Percentiles rank a stretch among this genome's conserved stretches.
Conservation (phyloP, 2,888 invertebrate species). For the Apantesis nais region DNA sequence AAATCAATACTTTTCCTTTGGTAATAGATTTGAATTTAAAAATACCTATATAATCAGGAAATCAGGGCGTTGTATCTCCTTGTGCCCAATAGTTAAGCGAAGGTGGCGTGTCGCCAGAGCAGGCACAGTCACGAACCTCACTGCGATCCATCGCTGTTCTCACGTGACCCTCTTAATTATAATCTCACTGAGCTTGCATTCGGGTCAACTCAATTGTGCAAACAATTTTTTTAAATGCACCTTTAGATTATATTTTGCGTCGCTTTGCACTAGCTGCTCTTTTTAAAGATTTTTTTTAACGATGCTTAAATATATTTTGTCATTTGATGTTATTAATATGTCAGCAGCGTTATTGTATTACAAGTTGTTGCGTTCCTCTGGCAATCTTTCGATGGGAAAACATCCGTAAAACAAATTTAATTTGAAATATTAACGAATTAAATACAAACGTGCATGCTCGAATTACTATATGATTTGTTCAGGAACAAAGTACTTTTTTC, state of each 20-base stretch:
- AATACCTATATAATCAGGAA: slow-evolving; percentile 59
- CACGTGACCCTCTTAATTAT: slow-evolving; percentile 78
- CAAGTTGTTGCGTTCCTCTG: too few relatives aligned
- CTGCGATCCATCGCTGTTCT: slow-evolving; percentile 59
- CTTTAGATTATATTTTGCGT: not conserved
- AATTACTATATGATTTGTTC: too few relatives aligned
- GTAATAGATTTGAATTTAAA: not conserved
- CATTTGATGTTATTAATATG: not conserved
- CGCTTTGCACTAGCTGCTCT: not conserved
- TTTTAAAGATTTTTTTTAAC: not conserved
- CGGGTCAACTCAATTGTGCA: slow-evolving; percentile 58
- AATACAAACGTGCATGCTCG: too few relatives aligned
- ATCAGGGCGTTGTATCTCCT: slow-evolving; percentile 73
- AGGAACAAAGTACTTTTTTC: not conserved
- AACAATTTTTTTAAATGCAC: not conserved
- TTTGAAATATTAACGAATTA: too few relatives aligned
- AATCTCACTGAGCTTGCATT: slow-evolving; percentile 62
- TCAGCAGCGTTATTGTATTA: not conserved
- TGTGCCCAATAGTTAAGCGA: slow-evolving; percentile 70
- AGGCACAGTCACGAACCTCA: slow-evolving; percentile 75
- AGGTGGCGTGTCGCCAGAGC: slow-evolving; percentile 77
- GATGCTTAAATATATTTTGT: not conserved
- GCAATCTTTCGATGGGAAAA: not conserved
- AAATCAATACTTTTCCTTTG: not conserved
- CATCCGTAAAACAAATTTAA: too few relatives aligned